Evolutionary conservation across 2,888 invertebrate species (phyloP).

Genomic region (Agapetus fuscipes): DNA sequence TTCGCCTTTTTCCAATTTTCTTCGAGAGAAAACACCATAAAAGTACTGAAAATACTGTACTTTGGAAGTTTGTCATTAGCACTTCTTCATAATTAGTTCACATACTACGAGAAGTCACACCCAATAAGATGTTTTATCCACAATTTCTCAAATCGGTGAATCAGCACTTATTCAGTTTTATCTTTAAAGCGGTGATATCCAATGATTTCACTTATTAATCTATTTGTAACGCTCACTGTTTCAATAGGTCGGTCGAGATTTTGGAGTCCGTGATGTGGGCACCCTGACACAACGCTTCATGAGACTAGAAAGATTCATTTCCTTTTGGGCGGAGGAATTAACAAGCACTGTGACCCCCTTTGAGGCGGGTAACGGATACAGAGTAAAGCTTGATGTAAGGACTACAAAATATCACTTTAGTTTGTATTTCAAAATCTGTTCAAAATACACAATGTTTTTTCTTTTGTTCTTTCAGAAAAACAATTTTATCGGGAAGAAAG

Average conservation of each 20-base stretch:
- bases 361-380: slow-evolving; percentile 53
- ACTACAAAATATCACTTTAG: not conserved
- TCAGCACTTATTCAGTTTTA: too few species aligned
- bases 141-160: too few species aligned
- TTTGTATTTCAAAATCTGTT: too few species aligned
- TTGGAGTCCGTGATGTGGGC: slow-evolving; percentile 57
- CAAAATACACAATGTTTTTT: not conserved
- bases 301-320: slow-evolving; percentile 60
- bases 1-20: too few species aligned
- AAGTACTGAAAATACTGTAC: too few species aligned
- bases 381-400: slow-evolving; percentile 46
- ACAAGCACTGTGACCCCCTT: slow-evolving; percentile 50
- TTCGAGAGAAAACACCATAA: too few species aligned
- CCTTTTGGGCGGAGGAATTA: slow-evolving; percentile 63
- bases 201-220: slow-evolving; percentile 1
- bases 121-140: too few species aligned
- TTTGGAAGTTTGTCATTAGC: too few species aligned
- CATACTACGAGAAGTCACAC: too few species aligned
- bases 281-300: slow-evolving; percentile 56
- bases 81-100: too few species aligned
- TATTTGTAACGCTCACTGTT: too few species aligned
- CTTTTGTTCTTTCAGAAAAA: slow-evolving; percentile 33
- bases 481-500: slow-evolving; percentile 57
- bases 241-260: slow-evolving; percentile 49
- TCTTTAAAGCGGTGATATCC: not conserved